These are phyloP conservation scores for Harpegnathos saltator DNA, from an alignment of 1,140 invertebrate species.

Conservation along the genomic window DNA sequence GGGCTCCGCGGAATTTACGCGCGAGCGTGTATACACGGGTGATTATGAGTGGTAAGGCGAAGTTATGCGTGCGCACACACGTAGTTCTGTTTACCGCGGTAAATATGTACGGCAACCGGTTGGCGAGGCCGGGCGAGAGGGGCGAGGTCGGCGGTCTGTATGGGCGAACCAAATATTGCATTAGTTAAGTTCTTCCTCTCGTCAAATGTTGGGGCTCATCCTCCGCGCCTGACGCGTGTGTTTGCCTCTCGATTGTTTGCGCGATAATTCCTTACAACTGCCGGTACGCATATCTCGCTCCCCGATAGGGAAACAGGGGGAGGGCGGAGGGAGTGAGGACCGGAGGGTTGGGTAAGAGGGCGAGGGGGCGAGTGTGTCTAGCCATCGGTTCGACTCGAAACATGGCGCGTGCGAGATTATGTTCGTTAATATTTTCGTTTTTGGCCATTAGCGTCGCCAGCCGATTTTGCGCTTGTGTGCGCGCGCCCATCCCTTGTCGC, in stretches of 20 bases:
- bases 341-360: too few species aligned
- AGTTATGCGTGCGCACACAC: conserved; percentile 62
- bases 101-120: conserved; percentile 59
- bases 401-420: conserved; percentile 16
- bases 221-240: conserved; percentile 1
- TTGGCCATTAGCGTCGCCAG: conserved; percentile 27
- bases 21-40: conserved; percentile 1
- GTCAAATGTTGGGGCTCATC: conserved; percentile 50
- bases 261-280: conserved; percentile 64
- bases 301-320: too few species aligned
- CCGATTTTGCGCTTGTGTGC: background rate
- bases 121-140: too few species aligned
- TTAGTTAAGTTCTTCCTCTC: conserved; percentile 67
- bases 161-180: conserved; percentile 66
- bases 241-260: conserved; percentile 52
- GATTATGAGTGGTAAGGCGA: conserved; percentile 69
- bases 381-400: background rate
- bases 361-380: background rate
- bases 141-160: conserved; percentile 3
- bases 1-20: conserved; percentile 25
- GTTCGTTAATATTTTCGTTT: conserved; percentile 34
- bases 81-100: conserved; percentile 49
- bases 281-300: too few species aligned
- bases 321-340: too few species aligned
- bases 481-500: too few species aligned